Evolutionary conservation across 2,113 vertebrate species (phyloP), one percentile per base, ranked within the genome.

Genomic region (Castor canadensis): DNA sequence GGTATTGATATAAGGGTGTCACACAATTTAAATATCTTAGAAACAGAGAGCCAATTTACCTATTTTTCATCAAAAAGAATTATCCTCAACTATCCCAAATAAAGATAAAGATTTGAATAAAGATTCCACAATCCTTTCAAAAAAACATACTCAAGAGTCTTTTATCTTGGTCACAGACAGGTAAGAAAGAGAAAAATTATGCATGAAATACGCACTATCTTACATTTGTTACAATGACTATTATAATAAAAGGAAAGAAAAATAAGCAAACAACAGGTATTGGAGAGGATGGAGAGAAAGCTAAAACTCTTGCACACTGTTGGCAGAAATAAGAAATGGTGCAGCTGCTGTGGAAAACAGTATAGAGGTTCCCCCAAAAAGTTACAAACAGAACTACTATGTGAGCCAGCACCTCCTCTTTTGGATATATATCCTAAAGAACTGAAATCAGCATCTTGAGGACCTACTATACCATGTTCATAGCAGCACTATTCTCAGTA

Each of bases 221-320:
- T 7, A 58, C 5, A 66, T 30, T 38, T 19, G 56, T 66, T 38
- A 52, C 20, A 26, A 19, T 69, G 24, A 12, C 30, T 47, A 49
- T 19, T 54, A 35, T 45, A 24, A 45, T 30, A 64, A 67, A 24
- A 28, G 5, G 22, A 38, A 67, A 73, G 28, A 60, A 47, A 28
- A 64, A n/a, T 22, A 64, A 66, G 49, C 38, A 10, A 89, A 22
- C 7, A 67, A 43, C 43, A 77, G 40, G 32, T 82, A 54, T 1
- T 58, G 20, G 32, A 7, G 19, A 90, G 9, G 28, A 64, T 28
- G 2, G 67, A 12, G 45, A 79, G 38, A 72, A 47, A 71, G n/a
- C n/a, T 0, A 2, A 13, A 6, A 81, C 58, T 32, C 32, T 49
- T 28, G 16, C n/a, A 5, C 0, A 49, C n/a, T 17, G 1, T 11